Conservation (phyloP, 2,113 vertebrate species). For the Microcebus griseorufus region DNA sequence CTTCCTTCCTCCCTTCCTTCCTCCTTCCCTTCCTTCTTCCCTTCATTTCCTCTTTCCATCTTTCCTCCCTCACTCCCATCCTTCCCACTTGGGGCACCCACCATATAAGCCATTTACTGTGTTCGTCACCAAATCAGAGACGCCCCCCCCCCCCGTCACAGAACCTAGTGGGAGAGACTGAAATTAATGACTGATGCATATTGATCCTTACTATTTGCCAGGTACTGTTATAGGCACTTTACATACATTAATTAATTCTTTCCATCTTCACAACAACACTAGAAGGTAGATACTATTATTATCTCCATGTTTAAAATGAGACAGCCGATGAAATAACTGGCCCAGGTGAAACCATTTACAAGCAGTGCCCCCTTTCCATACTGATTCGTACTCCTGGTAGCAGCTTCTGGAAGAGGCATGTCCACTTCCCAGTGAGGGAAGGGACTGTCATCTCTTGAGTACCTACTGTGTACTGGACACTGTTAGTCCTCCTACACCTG, state of each 20-base stretch:
- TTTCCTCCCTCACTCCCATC: not conserved
- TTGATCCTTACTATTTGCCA: not conserved
- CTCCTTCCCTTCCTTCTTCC: not conserved
- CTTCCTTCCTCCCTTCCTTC: not conserved
- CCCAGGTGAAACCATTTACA: not conserved
- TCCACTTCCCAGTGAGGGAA: not conserved
- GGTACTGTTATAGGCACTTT: rapidly evolving
- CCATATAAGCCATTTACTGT: not conserved
- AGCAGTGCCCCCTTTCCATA: not conserved
- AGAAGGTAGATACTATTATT: rapidly evolving
- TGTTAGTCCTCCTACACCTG: not conserved
- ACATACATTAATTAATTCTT: not conserved
- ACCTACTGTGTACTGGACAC: not conserved
- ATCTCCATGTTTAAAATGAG: not conserved
- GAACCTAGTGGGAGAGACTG: not conserved
- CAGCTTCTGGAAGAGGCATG: not conserved
- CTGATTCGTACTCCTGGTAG: not conserved
- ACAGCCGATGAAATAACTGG: not conserved
- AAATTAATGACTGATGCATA: not conserved
- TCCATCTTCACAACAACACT: not conserved
- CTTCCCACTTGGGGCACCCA: not conserved
- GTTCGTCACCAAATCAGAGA: not conserved
- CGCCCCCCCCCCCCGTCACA: too few species aligned
- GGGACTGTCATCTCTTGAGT: not conserved
- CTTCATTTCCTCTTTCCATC: not conserved